These are phyloP conservation scores for Teleogryllus occipitalis DNA, from an alignment of 1,140 invertebrate species.

Conservation along the genomic window DNA sequence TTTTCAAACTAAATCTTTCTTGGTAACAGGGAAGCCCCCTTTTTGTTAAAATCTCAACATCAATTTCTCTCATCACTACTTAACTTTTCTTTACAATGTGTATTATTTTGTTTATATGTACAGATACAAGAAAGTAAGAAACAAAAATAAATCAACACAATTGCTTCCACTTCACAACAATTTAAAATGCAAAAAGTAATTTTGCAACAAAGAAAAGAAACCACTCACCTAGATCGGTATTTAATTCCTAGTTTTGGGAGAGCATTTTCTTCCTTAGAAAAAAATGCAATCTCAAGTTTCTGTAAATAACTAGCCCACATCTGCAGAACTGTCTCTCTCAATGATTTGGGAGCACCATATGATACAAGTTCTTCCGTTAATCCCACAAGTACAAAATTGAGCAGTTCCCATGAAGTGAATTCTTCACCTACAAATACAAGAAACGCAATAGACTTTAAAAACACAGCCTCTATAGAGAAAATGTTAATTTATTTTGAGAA, in stretches of 20 bases:
- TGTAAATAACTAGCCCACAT: slow-evolving; percentile 55
- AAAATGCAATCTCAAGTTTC: slow-evolving; percentile 50
- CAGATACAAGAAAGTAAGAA: no score
- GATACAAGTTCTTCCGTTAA: slow-evolving; percentile 49
- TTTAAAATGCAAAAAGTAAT: no score
- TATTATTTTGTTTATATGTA: no score
- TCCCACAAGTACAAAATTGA: slow-evolving; percentile 53
- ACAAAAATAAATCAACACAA: no score
- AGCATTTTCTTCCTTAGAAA: slow-evolving; percentile 35
- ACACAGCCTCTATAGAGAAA: no score
- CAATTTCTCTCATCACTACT: no score
- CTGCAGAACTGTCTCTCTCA: slow-evolving; percentile 49
- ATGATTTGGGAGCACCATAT: slow-evolving; percentile 43
- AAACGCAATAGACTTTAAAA: slow-evolving; percentile 17
- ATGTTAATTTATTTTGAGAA: no score
- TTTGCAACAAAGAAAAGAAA: neutral
- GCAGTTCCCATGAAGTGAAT: slow-evolving; percentile 55
- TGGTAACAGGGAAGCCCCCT: no score
- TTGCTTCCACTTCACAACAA: no score
- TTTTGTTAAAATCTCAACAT: no score
- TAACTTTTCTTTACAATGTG: no score
- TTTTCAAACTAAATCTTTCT: no score
- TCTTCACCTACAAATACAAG: slow-evolving; percentile 30
- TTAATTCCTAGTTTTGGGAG: slow-evolving; percentile 45
- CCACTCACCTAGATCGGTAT: slow-evolving; percentile 39